Conservation (phyloP, 2,797 vertebrate genomes). For the Ateles fusciceps region DNA sequence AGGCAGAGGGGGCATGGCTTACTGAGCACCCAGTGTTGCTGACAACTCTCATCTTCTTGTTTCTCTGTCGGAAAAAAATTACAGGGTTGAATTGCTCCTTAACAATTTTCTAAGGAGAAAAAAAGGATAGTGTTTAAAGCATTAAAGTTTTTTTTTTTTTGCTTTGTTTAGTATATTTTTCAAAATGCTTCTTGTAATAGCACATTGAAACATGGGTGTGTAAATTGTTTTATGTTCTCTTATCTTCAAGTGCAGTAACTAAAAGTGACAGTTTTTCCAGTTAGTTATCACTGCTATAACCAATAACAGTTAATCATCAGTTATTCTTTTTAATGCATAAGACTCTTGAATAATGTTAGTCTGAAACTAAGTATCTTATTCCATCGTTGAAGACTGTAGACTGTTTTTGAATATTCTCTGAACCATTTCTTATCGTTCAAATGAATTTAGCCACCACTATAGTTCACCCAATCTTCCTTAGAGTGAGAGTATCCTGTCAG, state of each 20-base stretch:
- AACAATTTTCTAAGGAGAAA: background rate
- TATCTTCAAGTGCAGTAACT: background rate
- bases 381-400: background rate
- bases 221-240: background rate
- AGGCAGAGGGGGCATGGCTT: background rate
- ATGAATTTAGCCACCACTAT: background rate
- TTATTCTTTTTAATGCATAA: background rate
- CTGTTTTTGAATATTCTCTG: background rate
- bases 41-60: background rate
- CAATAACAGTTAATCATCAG: background rate
- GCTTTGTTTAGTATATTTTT: background rate
- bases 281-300: background rate
- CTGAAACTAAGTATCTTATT: background rate
- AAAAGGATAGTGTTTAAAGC: background rate
- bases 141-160: background rate
- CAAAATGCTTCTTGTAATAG: background rate
- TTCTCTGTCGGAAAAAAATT: conserved; percentile 48
- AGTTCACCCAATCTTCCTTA: background rate
- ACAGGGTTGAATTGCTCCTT: background rate
- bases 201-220: background rate
- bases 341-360: background rate
- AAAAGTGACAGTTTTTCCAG: background rate
- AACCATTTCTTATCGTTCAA: background rate
- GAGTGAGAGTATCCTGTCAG: background rate
- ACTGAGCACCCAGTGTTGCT: background rate